A percentile compares a stretch with the other conserved stretches of the same genome.
phyloP scores from a whole-genome alignment of 53 echinoderm and acorn worm genomes.

The Holothuria leucospilota region DNA sequence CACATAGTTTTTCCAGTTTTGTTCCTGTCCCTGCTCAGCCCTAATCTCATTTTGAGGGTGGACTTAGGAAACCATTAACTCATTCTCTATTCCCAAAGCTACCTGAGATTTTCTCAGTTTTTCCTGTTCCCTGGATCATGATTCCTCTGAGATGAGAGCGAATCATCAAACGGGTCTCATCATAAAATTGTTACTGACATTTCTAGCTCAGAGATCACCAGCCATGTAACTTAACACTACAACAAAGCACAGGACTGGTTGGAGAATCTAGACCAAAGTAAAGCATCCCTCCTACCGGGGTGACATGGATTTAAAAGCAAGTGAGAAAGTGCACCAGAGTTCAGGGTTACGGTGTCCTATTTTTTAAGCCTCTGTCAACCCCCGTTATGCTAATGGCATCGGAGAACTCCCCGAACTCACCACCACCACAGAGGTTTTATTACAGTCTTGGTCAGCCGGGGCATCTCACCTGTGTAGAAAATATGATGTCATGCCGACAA shows the following conservation, averaged over 20 bases:
- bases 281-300: slow-evolving; percentile 19
- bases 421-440: background rate
- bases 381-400: slow-evolving; percentile 4
- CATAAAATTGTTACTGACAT: slow-evolving; percentile 7
- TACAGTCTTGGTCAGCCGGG: slow-evolving; percentile 16
- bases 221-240: slow-evolving; percentile 11
- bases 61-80: too few species aligned
- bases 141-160: too few species aligned
- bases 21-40: too few species aligned
- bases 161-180: too few species aligned
- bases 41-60: too few species aligned
- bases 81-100: too few species aligned
- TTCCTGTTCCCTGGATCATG: too few species aligned
- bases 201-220: slow-evolving; percentile 34
- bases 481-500: too few species aligned
- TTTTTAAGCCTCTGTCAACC: slow-evolving; percentile 13
- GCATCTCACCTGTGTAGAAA: slow-evolving; percentile 17
- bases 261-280: slow-evolving; percentile 12
- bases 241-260: background rate
- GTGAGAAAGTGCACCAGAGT: slow-evolving; percentile 22
- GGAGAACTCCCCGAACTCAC: background rate
- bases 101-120: too few species aligned
- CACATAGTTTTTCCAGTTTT: background rate
- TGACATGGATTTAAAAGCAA: slow-evolving; percentile 2
- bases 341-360: slow-evolving; percentile 36